phyloP scores from a whole-genome alignment of 2,888 invertebrate species.

The Oegoconia quadripuncta region DNA sequence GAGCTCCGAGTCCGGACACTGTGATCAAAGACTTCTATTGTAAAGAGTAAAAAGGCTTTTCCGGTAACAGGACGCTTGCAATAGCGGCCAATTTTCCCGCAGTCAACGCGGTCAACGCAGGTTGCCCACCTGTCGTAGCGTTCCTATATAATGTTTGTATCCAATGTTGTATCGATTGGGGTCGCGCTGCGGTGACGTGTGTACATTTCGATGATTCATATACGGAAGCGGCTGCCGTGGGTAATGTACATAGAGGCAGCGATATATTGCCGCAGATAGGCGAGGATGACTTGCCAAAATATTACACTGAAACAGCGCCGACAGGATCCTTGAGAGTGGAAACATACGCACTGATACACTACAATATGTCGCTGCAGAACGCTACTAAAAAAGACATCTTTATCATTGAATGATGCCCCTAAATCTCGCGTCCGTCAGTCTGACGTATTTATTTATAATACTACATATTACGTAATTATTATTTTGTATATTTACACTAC shows the following conservation, averaged over 20 bases:
- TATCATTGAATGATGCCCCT: no score
- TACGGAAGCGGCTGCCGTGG: background rate
- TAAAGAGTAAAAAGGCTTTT: no score
- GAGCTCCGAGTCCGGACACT: no score
- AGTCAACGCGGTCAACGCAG: background rate
- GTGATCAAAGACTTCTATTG: no score
- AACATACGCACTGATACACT: background rate
- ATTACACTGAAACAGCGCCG: no score
- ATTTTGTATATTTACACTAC: no score
- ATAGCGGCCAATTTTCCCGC: no score
- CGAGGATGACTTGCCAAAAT: constrained; percentile 2
- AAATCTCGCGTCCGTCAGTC: no score
- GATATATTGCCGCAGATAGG: background rate
- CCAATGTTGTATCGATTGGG: background rate
- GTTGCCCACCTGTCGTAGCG: background rate
- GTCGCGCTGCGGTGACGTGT: background rate
- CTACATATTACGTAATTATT: no score
- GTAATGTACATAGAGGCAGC: background rate
- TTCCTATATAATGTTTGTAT: background rate
- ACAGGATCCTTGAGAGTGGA: background rate
- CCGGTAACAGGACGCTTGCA: no score
- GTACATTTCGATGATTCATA: background rate
- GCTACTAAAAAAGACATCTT: no score
- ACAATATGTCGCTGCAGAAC: background rate
- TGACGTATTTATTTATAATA: no score